These are phyloP conservation scores for Bombus confusus DNA, from an alignment of 1,140 invertebrate genomes.

Conservation along the genomic window DNA sequence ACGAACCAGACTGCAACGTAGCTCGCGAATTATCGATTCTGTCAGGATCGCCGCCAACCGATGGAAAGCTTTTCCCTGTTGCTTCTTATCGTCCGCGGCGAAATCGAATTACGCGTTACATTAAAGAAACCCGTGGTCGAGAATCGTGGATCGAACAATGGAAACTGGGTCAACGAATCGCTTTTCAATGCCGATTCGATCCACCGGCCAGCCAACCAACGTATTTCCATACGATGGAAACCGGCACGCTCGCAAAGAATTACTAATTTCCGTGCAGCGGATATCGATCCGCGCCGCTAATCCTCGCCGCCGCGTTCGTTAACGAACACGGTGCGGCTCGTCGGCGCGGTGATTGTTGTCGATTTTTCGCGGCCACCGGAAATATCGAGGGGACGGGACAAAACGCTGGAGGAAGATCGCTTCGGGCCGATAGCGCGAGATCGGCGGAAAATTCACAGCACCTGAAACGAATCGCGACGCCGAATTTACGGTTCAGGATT, in stretches of 20 bases:
- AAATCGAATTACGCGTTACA: neutral
- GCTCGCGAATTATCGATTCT: neutral
- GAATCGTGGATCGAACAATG: neutral
- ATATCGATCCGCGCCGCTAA: constrained; percentile 9
- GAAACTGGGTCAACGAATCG: constrained; percentile 23
- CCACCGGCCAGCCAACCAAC: neutral
- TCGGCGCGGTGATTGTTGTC: neutral
- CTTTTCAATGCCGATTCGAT: neutral
- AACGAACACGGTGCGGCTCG: neutral
- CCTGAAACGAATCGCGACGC: neutral
- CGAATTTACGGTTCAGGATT: neutral
- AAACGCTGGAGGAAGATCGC: neutral
- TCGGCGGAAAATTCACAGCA: constrained; percentile 22
- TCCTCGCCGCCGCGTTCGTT: constrained; percentile 4
- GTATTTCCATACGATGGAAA: neutral
- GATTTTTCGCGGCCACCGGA: constrained; percentile 26
- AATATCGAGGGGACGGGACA: neutral
- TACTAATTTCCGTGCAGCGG: constrained; percentile 33
- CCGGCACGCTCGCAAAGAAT: neutral
- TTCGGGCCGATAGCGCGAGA: constrained; percentile 6
- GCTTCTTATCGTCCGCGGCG: no score
- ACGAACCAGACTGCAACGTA: neutral
- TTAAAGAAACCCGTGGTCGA: no score
- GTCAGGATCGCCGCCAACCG: neutral
- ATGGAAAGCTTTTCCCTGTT: no score